phyloP scores from a whole-genome alignment of 2,888 invertebrate genomes.

The Spilosoma lubricipeda region DNA sequence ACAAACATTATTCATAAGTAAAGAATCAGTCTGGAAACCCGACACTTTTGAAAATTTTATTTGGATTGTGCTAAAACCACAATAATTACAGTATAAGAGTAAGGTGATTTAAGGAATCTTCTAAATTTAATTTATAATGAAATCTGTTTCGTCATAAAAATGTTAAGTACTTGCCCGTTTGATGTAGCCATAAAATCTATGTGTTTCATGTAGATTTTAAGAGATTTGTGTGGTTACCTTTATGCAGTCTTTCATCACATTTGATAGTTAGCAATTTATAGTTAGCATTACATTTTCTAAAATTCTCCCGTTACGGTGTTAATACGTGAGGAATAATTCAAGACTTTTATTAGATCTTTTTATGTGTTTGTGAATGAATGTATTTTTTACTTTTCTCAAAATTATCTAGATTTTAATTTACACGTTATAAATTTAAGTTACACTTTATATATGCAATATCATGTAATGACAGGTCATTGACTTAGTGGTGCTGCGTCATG shows the following conservation, averaged over 20 bases:
- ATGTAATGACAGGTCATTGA: slow-evolving; percentile 6
- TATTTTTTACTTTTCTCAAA: neutral
- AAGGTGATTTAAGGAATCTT: neutral
- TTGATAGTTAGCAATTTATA: too few species aligned
- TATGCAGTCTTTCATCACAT: neutral
- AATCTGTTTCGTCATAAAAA: neutral
- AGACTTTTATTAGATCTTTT: neutral
- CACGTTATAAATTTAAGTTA: neutral
- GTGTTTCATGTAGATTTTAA: neutral
- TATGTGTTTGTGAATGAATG: neutral
- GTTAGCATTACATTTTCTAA: neutral
- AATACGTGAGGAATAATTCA: neutral
- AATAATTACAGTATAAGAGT: neutral
- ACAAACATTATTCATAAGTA: neutral
- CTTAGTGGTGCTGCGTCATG: neutral
- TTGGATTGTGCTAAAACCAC: neutral
- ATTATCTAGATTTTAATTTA: neutral
- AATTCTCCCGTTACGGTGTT: neutral
- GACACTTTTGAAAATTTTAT: neutral
- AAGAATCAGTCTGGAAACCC: neutral
- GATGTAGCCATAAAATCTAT: neutral
- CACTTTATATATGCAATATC: neutral
- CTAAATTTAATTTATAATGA: neutral
- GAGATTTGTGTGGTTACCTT: neutral
- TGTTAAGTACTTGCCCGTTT: neutral